Evolutionary conservation across 2,113 vertebrate species (phyloP), one percentile per base, ranked within the genome.

Genomic region (Lophura nycthemera): DNA sequence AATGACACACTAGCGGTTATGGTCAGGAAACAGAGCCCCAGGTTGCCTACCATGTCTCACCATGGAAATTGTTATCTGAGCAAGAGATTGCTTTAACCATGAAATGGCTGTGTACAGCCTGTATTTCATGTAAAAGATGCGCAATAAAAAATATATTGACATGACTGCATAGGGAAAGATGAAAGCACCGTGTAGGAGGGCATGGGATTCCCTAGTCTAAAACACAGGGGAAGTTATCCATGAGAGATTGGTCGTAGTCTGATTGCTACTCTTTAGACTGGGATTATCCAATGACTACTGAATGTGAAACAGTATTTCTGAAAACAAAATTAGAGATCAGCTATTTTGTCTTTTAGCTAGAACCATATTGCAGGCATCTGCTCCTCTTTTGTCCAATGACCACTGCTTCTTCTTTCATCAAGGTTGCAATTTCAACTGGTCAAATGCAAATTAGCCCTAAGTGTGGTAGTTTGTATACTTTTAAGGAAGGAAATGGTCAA

Each of bases 11-110:
- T 34, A 64, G 65, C 0, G 5, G 38, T 84, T 82, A 92, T 38
- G 30, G 57, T 87, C 57, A 96, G 80, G 61, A 95, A 92, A 86
- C 47, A 82, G 45, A 60, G 29, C 40, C 54, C 74, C 59, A 65
- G 16, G 34, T 12, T 94, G 30, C 45, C 56, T 63, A 25, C 29
- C 6, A 71, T 20, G 56, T 52, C 73, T 90, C 73, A 86, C 57
- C 5, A 30, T 56, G 24, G 30, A 11, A 64, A 43, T 71, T 67
- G 27, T 6, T 83, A 65, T 78, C 47, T 69, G 25, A 72, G 11
- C 19, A 60, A 63, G 17, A 84, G 84, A 72, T 34, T 71, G n/a
- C 22, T 93, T 90, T 59, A 69, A 65, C 77, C 38, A 82, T 70
- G 64, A 29, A 84, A 7, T 27, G 90, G 61, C 40, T 93, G 42